Conservation (phyloP, 2,797 vertebrate species). For the Euphonia xanthogaster region DNA sequence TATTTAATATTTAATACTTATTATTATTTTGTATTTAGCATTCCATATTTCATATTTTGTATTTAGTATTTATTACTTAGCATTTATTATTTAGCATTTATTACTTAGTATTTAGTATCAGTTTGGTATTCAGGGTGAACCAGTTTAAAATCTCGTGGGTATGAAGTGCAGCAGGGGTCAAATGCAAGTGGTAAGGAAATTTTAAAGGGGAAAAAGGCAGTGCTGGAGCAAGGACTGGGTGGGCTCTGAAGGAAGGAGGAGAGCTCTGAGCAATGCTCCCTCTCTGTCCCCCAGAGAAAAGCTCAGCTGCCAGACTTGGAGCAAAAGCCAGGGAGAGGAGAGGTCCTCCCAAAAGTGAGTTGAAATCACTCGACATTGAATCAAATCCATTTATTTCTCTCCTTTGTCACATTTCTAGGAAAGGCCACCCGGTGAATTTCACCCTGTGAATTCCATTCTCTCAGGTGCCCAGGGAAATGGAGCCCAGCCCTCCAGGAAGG, state of each 20-base stretch:
- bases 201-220: not conserved
- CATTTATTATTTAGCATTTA: not conserved
- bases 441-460: rapidly evolving
- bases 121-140: not conserved
- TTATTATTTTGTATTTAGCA: not conserved
- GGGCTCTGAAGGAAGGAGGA: rapidly evolving
- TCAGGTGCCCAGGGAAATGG: not conserved
- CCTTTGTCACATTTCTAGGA: rapidly evolving
- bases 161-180: rapidly evolving
- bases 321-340: rapidly evolving
- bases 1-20: not conserved
- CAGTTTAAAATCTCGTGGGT: rapidly evolving
- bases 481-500: rapidly evolving
- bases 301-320: not conserved
- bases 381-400: rapidly evolving
- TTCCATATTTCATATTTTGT: not conserved
- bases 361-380: rapidly evolving
- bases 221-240: rapidly evolving
- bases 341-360: not conserved
- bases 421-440: rapidly evolving
- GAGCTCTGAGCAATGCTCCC: rapidly evolving
- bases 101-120: not conserved
- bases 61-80: not conserved
- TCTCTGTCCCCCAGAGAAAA: not conserved
- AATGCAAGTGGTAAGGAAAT: rapidly evolving